A percentile compares a stretch with the other conserved stretches of the same genome.
phyloP scores from a whole-genome alignment of 1,140 invertebrate species.

The Bicyclus anynana region DNA sequence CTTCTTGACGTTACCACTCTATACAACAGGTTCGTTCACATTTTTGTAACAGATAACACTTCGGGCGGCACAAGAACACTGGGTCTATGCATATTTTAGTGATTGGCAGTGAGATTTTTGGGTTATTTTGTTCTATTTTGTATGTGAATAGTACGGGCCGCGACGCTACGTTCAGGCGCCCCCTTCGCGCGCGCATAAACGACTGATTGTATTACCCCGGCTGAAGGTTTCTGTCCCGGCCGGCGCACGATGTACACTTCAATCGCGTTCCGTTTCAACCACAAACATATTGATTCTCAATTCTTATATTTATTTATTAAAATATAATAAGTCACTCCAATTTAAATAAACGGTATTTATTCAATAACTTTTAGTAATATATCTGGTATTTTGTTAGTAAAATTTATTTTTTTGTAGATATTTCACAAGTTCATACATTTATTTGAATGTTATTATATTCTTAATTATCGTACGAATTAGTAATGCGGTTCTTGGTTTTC shows the following conservation, averaged over 20 bases:
- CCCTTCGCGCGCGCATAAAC: constrained; percentile 42
- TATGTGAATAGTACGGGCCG: constrained; percentile 12
- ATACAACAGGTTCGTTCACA: constrained; percentile 37
- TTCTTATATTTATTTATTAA: not conserved
- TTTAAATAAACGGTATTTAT: no score
- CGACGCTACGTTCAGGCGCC: constrained; percentile 8
- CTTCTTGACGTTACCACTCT: constrained; percentile 40
- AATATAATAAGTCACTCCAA: not conserved
- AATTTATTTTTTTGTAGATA: no score
- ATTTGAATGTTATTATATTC: no score
- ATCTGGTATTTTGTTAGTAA: no score
- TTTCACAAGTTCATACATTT: no score
- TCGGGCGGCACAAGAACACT: constrained; percentile 37
- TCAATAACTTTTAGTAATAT: no score
- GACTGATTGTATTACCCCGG: constrained; percentile 53
- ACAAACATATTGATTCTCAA: constrained; percentile 34
- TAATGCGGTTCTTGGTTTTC: no score
- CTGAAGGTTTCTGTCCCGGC: constrained; percentile 53
- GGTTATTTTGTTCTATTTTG: constrained; percentile 65
- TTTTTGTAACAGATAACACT: constrained; percentile 39
- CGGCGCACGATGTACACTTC: constrained; percentile 38
- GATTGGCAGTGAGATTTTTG: constrained; percentile 38
- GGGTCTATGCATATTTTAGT: constrained; percentile 38
- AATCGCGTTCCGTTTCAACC: constrained; percentile 55
- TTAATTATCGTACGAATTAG: no score